A percentile compares a stretch with the other conserved stretches of the same genome.
These are phyloP conservation scores for Falco cherrug DNA, from an alignment of 2,797 vertebrate species.

Conservation along the genomic window DNA sequence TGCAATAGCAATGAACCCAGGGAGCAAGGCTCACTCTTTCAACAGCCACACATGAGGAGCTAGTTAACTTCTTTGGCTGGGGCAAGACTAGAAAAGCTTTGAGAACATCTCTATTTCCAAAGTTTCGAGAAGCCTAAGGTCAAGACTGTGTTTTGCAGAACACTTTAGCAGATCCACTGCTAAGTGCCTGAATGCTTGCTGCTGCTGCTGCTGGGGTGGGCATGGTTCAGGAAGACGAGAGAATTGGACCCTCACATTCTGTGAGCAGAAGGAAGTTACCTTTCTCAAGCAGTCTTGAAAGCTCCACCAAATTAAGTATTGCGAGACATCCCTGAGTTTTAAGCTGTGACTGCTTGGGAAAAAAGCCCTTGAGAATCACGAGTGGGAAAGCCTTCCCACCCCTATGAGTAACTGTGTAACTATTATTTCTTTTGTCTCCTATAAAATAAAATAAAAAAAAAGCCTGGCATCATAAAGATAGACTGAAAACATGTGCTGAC, in stretches of 20 bases:
- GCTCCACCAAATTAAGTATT: not conserved
- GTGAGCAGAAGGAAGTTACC: not conserved
- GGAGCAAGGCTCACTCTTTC: not conserved
- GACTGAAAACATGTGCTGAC: slow-evolving; percentile 51
- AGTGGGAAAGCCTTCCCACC: not conserved
- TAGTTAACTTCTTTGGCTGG: not conserved
- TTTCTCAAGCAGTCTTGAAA: not conserved
- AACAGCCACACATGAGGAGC: not conserved
- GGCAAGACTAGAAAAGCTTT: not conserved
- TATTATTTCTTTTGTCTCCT: slow-evolving; percentile 7
- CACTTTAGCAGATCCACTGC: not conserved
- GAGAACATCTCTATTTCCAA: not conserved
- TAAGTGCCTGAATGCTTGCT: not conserved
- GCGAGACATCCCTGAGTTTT: not conserved
- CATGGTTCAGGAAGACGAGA: not conserved
- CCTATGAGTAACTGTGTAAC: slow-evolving; percentile 13
- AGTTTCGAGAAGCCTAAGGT: not conserved
- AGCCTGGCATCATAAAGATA: not conserved
- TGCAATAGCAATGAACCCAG: not conserved
- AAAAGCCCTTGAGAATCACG: not conserved
- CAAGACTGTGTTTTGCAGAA: not conserved
- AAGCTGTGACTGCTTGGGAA: not conserved
- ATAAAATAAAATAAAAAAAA: not conserved
- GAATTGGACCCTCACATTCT: not conserved
- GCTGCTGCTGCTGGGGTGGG: not conserved